A percentile compares a stretch with the other conserved stretches of the same genome.
Evolutionary conservation across 2,888 invertebrate genomes (phyloP).

Genomic region (Gryllus longicercus): DNA sequence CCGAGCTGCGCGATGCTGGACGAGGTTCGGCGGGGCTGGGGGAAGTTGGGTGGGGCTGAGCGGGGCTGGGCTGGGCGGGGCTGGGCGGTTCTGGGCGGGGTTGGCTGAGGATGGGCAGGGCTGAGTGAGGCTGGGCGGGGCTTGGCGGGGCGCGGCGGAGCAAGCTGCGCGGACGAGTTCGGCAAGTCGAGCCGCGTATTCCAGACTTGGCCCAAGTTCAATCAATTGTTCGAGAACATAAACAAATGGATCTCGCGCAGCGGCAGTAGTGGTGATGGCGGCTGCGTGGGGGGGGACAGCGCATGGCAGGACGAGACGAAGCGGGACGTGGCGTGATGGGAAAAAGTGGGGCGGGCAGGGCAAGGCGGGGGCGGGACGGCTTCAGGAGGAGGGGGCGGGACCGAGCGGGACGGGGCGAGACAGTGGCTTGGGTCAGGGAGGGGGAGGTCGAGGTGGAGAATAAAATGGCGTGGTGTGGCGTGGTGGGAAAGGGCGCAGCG

Average conservation of each 20-base stretch:
- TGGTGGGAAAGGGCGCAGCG: too few species aligned
- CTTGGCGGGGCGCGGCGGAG: not conserved
- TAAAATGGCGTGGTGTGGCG: too few species aligned
- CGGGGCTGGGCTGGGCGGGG: not conserved
- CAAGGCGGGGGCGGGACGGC: too few species aligned
- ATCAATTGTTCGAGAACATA: slow-evolving; percentile 11
- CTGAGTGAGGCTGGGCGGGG: not conserved
- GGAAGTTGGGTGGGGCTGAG: not conserved
- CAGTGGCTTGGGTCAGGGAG: too few species aligned
- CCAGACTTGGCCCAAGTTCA: not conserved
- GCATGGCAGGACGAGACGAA: too few species aligned
- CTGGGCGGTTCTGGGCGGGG: too few species aligned
- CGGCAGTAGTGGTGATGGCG: not conserved
- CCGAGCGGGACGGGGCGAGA: too few species aligned
- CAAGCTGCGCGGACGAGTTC: not conserved
- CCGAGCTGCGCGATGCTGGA: not conserved
- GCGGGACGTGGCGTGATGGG: not conserved
- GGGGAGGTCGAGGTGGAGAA: too few species aligned
- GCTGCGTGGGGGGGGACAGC: too few species aligned
- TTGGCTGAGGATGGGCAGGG: not conserved
- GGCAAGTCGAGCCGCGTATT: not conserved
- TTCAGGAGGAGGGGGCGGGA: too few species aligned
- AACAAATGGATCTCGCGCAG: not conserved
- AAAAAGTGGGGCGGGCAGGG: too few species aligned
- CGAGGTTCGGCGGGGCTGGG: not conserved